A percentile compares a stretch with the other conserved stretches of the same genome.
Conservation (phyloP, 2,888 invertebrate species). For the Thymelicus acteon region DNA sequence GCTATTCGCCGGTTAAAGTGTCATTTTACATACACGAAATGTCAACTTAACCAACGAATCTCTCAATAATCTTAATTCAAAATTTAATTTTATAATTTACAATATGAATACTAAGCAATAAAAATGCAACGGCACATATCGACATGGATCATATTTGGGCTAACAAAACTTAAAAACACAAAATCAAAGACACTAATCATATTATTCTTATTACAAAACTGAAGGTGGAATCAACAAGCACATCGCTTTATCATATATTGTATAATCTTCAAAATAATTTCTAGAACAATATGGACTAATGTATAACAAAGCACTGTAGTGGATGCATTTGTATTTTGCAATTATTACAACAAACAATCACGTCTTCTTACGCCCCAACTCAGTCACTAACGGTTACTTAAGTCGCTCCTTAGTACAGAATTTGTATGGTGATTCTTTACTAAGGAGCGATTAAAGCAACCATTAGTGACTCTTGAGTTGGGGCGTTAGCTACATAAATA, state of each 20-base stretch:
- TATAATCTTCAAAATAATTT: constrained; percentile 35
- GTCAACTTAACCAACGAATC: too few species aligned
- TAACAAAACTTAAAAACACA: constrained; percentile 46
- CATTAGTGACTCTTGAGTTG: too few species aligned
- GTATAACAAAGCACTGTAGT: constrained; percentile 68
- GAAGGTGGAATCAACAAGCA: constrained; percentile 18
- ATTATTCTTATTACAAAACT: not conserved
- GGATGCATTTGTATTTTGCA: constrained; percentile 58
- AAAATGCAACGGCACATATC: constrained; percentile 69
- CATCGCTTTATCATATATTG: constrained; percentile 12
- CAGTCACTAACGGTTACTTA: too few species aligned
- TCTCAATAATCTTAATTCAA: constrained; percentile 69
- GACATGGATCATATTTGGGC: constrained; percentile 69
- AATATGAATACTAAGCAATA: constrained; percentile 68
- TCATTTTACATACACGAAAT: too few species aligned
- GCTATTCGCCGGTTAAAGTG: too few species aligned
- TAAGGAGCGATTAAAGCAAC: too few species aligned
- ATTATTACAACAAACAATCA: constrained; percentile 46
- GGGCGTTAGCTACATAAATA: constrained; percentile 39
- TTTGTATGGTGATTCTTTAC: too few species aligned
- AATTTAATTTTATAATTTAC: constrained; percentile 60
- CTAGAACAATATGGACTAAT: constrained; percentile 54
- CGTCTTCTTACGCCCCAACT: too few species aligned
- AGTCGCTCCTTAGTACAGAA: too few species aligned
- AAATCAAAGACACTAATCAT: constrained; percentile 52